These are phyloP conservation scores for Eupithecia inturbata DNA, from an alignment of 2,888 invertebrate species.

Conservation along the genomic window DNA sequence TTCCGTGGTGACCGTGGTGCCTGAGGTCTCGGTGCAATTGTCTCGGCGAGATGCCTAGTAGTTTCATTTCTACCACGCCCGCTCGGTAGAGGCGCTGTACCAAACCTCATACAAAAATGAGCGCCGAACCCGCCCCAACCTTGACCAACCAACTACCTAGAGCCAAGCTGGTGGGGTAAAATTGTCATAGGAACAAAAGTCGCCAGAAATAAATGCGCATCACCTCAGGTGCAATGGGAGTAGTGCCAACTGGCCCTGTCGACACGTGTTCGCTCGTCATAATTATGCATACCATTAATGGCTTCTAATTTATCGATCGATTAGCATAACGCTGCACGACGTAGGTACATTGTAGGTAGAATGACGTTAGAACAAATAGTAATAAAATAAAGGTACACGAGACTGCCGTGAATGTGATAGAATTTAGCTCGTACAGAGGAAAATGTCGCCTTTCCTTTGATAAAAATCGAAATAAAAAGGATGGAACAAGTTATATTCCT, in stretches of 20 bases:
- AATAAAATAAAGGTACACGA: background rate
- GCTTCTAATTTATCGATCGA: slow-evolving; percentile 28
- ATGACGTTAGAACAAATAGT: background rate
- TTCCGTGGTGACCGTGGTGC: no score
- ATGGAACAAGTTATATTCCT: no score
- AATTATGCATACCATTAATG: slow-evolving; percentile 35
- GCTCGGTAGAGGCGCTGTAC: no score
- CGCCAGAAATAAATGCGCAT: slow-evolving; percentile 59
- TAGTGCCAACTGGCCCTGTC: slow-evolving; percentile 55
- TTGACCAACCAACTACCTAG: background rate
- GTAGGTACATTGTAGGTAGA: background rate
- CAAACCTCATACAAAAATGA: background rate
- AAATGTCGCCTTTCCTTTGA: no score
- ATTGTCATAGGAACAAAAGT: slow-evolving; percentile 25
- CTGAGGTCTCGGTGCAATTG: no score
- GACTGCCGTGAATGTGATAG: background rate
- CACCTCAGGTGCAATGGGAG: slow-evolving; percentile 65
- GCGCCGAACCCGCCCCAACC: background rate
- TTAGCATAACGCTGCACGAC: slow-evolving; percentile 13
- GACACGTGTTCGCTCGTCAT: slow-evolving; percentile 45
- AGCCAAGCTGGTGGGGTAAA: no score
- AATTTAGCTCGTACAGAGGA: background rate
- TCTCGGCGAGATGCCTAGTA: no score
- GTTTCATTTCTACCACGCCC: no score
- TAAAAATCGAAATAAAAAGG: no score